Evolutionary conservation across 2,797 vertebrate genomes (phyloP), one percentile per base, ranked within the genome.

Genomic region (Syndactyla subalaris): DNA sequence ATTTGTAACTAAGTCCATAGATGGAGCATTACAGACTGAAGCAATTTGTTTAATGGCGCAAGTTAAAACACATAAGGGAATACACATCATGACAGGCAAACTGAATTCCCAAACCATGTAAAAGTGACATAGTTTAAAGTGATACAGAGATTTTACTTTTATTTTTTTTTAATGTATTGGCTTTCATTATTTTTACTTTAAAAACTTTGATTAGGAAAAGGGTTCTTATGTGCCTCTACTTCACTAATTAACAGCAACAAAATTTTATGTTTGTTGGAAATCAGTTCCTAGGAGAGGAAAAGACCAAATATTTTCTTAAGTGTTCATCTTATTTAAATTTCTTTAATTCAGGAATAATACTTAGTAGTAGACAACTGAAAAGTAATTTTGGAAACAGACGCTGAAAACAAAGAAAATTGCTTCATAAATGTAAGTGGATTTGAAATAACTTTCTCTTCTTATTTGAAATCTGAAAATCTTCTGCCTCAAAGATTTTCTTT

Each of bases 391-490:
- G 86, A 78, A 94, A 76, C 27, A 91, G 67, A 75, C 85, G 57
- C 11, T 45, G 76, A 92, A 89, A 63, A 82, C 51, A 76, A 92
- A 82, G 26, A 57, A 88, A 77, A 82, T 65, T 65, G 63, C 20
- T 70, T 4, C 38, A 36, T 63, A 73, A 89, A 81, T 39, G 14
- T 65, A 79, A 85, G 45, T 92, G 41, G 27, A 70, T 92, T 96
- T 49, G 18, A 84, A 95, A 86, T 62, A 80, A 52, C 19, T 21
- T 13, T 93, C 83, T 81, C 23, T n/a, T 78, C 51, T 92, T 82
- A 34, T 32, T 78, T 95, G 63, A 93, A 84, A 74, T 74, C 45
- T 93, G 54, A 89, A 94, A 94, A 55, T 66, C 7, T 80, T 92
- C 29, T 52, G 15, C 57, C 16, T 80, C 58, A 70, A 39, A 83